These are phyloP conservation scores for Eudyptes chrysolophus DNA, from an alignment of 2,113 vertebrate species.

Conservation along the genomic window DNA sequence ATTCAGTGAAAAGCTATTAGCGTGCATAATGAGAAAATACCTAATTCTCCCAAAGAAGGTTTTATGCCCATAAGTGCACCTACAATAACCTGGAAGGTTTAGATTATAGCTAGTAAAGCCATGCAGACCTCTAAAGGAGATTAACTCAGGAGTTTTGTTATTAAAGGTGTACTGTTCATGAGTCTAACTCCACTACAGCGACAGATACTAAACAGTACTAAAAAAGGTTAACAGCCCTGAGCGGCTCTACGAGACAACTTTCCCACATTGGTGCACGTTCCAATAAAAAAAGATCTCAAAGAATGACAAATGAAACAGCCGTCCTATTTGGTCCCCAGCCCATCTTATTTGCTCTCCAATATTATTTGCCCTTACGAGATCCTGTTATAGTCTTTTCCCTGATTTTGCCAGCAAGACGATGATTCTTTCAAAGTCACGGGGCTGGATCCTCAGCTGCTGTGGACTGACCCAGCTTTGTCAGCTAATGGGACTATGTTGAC, in stretches of 20 bases:
- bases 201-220: neutral
- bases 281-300: neutral
- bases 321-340: neutral
- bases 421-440: neutral
- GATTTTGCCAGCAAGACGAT: conserved; percentile 32
- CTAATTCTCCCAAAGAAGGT: conserved; percentile 80
- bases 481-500: neutral
- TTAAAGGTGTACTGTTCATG: conserved; percentile 59
- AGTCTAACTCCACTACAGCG: conserved; percentile 8
- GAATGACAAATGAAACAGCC: neutral
- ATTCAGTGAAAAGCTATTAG: conserved; percentile 64
- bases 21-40: conserved; percentile 76
- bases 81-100: conserved; percentile 69
- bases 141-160: conserved; percentile 73
- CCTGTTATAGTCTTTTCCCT: conserved; percentile 36
- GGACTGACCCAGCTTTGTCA: conserved; percentile 15
- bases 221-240: neutral
- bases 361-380: conserved; percentile 36
- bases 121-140: conserved; percentile 73
- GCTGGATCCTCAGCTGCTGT: neutral
- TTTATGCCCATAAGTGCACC: conserved; percentile 70
- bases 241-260: fast-evolving
- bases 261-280: neutral
- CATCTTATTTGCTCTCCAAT: conserved; percentile 20
- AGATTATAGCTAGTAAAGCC: conserved; percentile 74